phyloP scores from a whole-genome alignment of 2,113 vertebrate genomes.

The Muscicapa adusta region DNA sequence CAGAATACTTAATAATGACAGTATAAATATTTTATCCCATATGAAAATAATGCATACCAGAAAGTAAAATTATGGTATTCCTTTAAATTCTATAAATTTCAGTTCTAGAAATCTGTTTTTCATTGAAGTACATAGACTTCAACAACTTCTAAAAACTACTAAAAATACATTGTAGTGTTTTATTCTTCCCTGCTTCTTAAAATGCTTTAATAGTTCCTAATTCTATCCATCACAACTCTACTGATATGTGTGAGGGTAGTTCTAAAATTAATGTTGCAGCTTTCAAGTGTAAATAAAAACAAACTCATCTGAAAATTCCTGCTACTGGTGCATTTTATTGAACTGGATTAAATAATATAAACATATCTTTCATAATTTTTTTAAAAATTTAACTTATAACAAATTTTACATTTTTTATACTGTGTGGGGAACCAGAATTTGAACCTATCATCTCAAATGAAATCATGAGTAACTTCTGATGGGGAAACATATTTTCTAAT shows the following conservation, averaged over 20 bases:
- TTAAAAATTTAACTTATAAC: neutral
- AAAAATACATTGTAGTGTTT: neutral
- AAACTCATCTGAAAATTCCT: neutral
- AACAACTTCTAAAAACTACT: neutral
- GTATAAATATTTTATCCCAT: neutral
- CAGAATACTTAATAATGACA: neutral
- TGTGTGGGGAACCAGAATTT: neutral
- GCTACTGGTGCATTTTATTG: neutral
- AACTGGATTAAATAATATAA: neutral
- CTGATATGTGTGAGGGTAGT: neutral
- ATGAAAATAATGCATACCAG: neutral
- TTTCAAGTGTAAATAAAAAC: neutral
- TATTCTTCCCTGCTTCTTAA: neutral
- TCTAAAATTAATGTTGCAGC: neutral
- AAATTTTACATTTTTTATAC: neutral
- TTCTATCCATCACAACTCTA: neutral
- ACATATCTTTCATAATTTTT: neutral
- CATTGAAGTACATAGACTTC: rapidly evolving
- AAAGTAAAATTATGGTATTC: neutral
- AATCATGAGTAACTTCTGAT: neutral
- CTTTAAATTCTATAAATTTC: neutral
- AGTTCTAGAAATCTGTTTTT: neutral
- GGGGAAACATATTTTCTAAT: neutral
- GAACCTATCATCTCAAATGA: neutral
- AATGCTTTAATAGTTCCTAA: neutral